Base-by-base conservation (phyloP, 2,113 vertebrate genomes). In the Castor canadensis region DNA sequence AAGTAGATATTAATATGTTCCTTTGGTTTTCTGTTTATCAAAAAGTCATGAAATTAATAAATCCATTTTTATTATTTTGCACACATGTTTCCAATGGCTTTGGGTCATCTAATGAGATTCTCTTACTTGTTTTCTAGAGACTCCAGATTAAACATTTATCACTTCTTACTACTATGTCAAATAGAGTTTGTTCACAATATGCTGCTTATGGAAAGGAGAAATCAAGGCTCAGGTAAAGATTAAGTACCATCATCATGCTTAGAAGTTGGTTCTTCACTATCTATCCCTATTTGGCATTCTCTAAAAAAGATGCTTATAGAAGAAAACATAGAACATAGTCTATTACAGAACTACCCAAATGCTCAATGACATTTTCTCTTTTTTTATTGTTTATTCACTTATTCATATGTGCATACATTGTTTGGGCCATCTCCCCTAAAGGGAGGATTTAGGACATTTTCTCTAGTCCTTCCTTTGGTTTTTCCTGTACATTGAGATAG, bases 191-290 rank as follows among this genome's bases (percentile, higher is more conserved):
- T 32, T 97, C 98, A 75, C 98, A 96, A 73, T 96, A 98, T 15
- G 43, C 54, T 0, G 97, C 22, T 0, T 98, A 98, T 0, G 98
- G 98, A 77, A 98, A 97, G 88, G 97, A 98, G 64, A 98, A 98
- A 96, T 84, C 96, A 38, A 97, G 94, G 58, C 69, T 97, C 96
- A 98, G 98, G 98, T 99, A 98, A 95, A 30, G 24, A 72, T 20
- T 28, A 75, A 82, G 38, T 32, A 60, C 5, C 20, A 30, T 22
- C 9, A 24, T 6, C 22, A 58, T 4, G 5, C 56, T 43, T n/a
- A 72, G 8, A 35, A 72, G 7, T 81, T 82, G 54, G 17, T 81
- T 91, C 58, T 93, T 28, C 2, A 6, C 2, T 30, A 7, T 47
- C 12, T 35, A 26, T 5, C 5, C 56, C 52, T 24, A 58, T 40